phyloP scores from a whole-genome alignment of 1,140 invertebrate genomes.

The Oppia nitens region DNA sequence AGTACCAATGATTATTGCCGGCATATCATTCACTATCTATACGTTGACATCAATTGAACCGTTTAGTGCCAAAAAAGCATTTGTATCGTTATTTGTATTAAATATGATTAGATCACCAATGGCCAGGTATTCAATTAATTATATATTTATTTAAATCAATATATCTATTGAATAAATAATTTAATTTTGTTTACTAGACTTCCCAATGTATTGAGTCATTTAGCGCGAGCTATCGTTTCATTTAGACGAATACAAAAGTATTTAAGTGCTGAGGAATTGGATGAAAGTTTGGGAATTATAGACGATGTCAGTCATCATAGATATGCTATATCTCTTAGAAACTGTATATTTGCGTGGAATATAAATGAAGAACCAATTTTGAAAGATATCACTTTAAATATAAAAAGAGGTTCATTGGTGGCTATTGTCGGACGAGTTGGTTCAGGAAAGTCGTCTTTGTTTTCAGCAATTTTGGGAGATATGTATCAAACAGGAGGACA shows the following conservation, averaged over 20 bases:
- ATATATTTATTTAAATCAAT: constrained; percentile 23
- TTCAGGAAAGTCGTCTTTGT: constrained; percentile 34
- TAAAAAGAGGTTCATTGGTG: constrained; percentile 26
- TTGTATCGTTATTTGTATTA: constrained; percentile 36
- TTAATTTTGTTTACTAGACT: constrained; percentile 1
- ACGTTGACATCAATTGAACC: constrained; percentile 22
- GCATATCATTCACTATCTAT: constrained; percentile 24
- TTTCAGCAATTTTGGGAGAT: constrained; percentile 39
- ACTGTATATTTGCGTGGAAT: neutral
- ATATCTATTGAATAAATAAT: constrained; percentile 31
- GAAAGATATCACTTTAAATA: constrained; percentile 21
- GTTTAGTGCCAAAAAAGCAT: constrained; percentile 34
- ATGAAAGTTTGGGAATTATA: constrained; percentile 17
- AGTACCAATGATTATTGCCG: constrained; percentile 9
- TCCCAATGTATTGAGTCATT: neutral
- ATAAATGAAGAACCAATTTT: constrained; percentile 14
- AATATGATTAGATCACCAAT: constrained; percentile 36
- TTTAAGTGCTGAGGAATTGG: constrained; percentile 26
- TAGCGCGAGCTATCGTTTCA: constrained; percentile 24
- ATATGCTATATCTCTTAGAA: neutral
- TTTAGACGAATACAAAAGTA: constrained; percentile 28
- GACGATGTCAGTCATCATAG: neutral
- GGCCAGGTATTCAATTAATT: constrained; percentile 32
- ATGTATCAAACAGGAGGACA: constrained; percentile 29
- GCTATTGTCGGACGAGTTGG: constrained; percentile 34